Conservation (phyloP, 2,888 invertebrate genomes). For the Micoletzkya japonica region DNA sequence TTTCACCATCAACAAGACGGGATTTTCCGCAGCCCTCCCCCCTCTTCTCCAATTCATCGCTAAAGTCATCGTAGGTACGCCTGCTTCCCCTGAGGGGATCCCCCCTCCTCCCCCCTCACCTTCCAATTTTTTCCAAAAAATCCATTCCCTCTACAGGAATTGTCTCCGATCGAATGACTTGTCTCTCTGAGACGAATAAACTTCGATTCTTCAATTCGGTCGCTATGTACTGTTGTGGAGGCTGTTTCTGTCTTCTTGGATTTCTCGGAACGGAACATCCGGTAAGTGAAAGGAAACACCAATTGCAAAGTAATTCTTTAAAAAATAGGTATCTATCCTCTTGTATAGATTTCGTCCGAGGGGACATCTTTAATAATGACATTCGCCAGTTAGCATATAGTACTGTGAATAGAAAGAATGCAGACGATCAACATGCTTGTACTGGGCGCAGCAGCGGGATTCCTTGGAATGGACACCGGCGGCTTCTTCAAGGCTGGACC, state of each 20-base stretch:
- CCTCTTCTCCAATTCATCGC: slow-evolving; percentile 58
- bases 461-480: slow-evolving; percentile 57
- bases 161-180: slow-evolving; percentile 49
- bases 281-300: slow-evolving; percentile 20
- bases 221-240: slow-evolving; percentile 54
- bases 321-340: no score
- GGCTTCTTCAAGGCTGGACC: slow-evolving; percentile 62
- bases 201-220: slow-evolving; percentile 61
- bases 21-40: slow-evolving; percentile 59
- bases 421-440: slow-evolving; percentile 43
- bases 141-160: slow-evolving; percentile 29
- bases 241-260: slow-evolving; percentile 50
- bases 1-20: slow-evolving; percentile 56
- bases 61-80: slow-evolving; percentile 50
- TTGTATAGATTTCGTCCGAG: no score
- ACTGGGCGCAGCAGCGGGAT: slow-evolving; percentile 47
- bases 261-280: slow-evolving; percentile 49
- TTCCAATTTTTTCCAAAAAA: not conserved
- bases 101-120: not conserved
- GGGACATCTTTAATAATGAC: no score
- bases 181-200: slow-evolving; percentile 56
- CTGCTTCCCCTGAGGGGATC: not conserved
- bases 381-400: no score
- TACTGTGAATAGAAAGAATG: not conserved
- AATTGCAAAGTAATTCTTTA: no score